These are phyloP conservation scores for Erebia epiphron DNA, from an alignment of 2,888 invertebrate species.

Conservation along the genomic window DNA sequence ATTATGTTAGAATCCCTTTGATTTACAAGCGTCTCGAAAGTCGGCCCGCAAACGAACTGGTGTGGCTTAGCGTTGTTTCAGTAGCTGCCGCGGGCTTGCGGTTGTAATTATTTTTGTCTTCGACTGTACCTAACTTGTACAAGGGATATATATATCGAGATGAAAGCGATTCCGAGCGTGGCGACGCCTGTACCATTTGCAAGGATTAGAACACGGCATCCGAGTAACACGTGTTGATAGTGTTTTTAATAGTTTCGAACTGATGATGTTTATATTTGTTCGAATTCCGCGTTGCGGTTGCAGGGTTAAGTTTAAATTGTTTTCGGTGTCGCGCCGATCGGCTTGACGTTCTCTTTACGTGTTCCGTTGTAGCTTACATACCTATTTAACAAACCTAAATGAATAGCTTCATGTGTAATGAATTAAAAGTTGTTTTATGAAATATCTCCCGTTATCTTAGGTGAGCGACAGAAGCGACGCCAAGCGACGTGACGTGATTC, in stretches of 20 bases:
- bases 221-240: constrained; percentile 38
- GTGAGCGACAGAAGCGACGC: no score
- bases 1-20: constrained; percentile 82
- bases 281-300: not conserved
- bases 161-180: constrained; percentile 76
- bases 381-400: not conserved
- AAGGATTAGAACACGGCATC: constrained; percentile 64
- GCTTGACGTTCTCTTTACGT: not conserved
- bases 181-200: constrained; percentile 67
- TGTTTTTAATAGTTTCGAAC: not conserved
- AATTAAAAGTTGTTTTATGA: not conserved
- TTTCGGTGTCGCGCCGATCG: not conserved
- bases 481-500: no score
- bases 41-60: constrained; percentile 75
- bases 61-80: constrained; percentile 77
- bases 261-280: constrained; percentile 7
- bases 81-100: constrained; percentile 60
- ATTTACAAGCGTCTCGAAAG: constrained; percentile 76
- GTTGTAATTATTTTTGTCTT: constrained; percentile 80
- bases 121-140: constrained; percentile 21
- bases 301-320: not conserved
- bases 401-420: not conserved
- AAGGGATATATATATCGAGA: constrained; percentile 57
- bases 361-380: not conserved
- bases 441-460: no score